phyloP scores from a whole-genome alignment of 2,888 invertebrate genomes.

The Coenonympha glycerion region DNA sequence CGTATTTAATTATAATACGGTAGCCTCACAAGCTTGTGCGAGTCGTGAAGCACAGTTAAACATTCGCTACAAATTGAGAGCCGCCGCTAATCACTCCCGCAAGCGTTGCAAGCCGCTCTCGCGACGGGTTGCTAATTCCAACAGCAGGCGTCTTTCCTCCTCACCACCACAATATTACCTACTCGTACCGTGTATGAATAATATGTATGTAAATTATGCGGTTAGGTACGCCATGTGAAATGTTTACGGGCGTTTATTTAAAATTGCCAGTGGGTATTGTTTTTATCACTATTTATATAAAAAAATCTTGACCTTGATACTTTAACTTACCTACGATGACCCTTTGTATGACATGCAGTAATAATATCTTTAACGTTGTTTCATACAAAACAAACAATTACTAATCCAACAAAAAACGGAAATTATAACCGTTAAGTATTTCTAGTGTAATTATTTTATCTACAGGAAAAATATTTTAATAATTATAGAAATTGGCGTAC shows the following conservation, averaged over 20 bases:
- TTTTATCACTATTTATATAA: neutral
- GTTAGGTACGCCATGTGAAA: slow-evolving; percentile 16
- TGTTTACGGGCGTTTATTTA: slow-evolving; percentile 21
- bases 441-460: too few species aligned
- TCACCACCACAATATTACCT: neutral
- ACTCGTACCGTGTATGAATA: neutral
- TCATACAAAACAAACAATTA: too few species aligned
- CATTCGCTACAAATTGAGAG: slow-evolving; percentile 69
- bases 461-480: too few species aligned
- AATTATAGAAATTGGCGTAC: too few species aligned
- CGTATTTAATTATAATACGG: neutral
- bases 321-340: neutral
- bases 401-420: too few species aligned
- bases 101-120: slow-evolving; percentile 37
- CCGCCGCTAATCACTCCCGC: slow-evolving; percentile 53
- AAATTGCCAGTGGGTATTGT: slow-evolving; percentile 4
- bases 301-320: neutral
- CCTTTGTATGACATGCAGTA: too few species aligned
- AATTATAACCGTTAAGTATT: too few species aligned
- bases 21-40: neutral
- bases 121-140: slow-evolving; percentile 38
- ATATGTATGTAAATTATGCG: slow-evolving; percentile 10
- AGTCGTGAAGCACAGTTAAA: slow-evolving; percentile 26
- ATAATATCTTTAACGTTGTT: too few species aligned
- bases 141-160: slow-evolving; percentile 33